Percentiles rank a stretch among this genome's conserved stretches.
Conservation (phyloP, 2,113 vertebrate species). For the Dicaeum eximium region DNA sequence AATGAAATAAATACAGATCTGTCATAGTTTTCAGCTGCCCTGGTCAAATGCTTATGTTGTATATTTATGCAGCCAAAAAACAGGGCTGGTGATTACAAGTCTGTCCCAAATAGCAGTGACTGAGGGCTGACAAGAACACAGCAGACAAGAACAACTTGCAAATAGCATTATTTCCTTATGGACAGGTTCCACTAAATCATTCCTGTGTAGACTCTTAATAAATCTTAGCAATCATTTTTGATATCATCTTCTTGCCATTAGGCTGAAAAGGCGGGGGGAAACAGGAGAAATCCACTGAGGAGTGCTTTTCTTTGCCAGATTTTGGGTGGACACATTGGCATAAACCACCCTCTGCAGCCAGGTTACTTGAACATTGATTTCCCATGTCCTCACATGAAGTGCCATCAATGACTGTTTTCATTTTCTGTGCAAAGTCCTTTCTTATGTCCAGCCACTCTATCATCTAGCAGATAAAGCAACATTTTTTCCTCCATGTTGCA, state of each 20-base stretch:
- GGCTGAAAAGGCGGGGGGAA: neutral
- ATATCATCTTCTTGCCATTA: neutral
- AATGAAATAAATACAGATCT: neutral
- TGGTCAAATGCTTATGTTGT: neutral
- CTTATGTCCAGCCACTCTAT: neutral
- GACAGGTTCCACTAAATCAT: neutral
- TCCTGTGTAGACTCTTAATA: neutral
- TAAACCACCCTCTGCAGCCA: neutral
- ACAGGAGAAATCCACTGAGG: neutral
- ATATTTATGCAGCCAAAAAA: neutral
- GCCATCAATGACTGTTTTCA: neutral
- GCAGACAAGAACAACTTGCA: neutral
- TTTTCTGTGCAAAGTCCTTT: neutral
- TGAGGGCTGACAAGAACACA: neutral
- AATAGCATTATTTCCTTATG: neutral
- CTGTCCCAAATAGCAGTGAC: neutral
- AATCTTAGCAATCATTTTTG: neutral
- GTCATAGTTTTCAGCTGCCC: neutral
- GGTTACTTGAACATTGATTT: neutral
- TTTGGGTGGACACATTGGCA: accelerated
- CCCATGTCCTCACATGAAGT: neutral
- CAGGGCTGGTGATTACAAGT: neutral
- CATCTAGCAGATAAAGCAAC: neutral
- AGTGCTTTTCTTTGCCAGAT: neutral
- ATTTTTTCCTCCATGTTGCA: neutral